Percentiles rank a stretch among this genome's conserved stretches.
Evolutionary conservation across 2,797 vertebrate genomes (phyloP).

Genomic region (Sebastes iracundus): DNA sequence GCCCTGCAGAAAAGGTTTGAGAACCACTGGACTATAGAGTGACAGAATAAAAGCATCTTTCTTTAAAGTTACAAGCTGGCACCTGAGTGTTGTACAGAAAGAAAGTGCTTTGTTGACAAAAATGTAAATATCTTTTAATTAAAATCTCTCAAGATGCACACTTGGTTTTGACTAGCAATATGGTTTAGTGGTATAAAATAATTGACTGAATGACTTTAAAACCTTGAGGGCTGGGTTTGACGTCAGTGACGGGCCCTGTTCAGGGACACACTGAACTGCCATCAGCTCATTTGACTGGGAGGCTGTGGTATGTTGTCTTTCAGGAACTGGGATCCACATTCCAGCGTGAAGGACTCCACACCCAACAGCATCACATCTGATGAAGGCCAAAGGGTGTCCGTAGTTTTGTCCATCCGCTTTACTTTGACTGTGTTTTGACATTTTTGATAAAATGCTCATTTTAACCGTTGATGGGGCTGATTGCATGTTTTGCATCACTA

Average conservation of each 20-base stretch:
- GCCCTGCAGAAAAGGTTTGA: too few relatives aligned
- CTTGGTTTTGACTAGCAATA: not conserved
- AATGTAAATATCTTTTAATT: not conserved
- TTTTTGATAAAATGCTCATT: not conserved
- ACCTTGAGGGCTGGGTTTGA: not conserved
- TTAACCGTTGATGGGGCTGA: not conserved
- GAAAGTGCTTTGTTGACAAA: not conserved
- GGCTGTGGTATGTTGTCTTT: conserved; percentile 56
- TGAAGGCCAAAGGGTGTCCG: not conserved
- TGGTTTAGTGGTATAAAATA: not conserved
- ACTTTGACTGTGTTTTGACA: not conserved
- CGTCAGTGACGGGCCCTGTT: not conserved
- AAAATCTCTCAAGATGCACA: not conserved
- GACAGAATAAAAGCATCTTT: not conserved
- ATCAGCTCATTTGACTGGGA: not conserved
- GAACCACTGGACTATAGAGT: too few relatives aligned
- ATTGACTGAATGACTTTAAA: not conserved
- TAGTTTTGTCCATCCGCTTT: not conserved
- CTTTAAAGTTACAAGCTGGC: not conserved
- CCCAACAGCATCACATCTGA: conserved; percentile 1
- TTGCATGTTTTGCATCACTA: not conserved
- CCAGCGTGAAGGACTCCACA: conserved; percentile 7
- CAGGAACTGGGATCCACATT: conserved; percentile 60
- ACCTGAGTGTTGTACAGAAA: not conserved
- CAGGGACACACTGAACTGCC: conserved; percentile 6